These are phyloP conservation scores for Hypercompe scribonia DNA, from an alignment of 2,888 invertebrate species.

Conservation along the genomic window DNA sequence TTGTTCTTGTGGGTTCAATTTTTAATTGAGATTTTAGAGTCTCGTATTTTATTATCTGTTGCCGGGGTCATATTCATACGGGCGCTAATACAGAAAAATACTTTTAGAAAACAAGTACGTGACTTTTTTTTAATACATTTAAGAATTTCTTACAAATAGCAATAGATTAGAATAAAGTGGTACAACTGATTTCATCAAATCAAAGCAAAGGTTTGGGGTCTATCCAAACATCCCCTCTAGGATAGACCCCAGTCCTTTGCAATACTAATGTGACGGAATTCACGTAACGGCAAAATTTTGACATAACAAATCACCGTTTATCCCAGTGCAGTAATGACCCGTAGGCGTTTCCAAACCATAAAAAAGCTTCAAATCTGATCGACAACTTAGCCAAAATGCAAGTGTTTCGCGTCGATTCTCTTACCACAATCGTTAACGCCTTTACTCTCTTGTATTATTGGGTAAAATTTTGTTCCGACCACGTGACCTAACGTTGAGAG, in stretches of 20 bases:
- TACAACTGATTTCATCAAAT: no score
- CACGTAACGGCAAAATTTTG: background rate
- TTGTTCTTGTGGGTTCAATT: conserved; percentile 23
- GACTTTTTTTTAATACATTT: no score
- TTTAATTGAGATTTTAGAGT: background rate
- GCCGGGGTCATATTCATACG: background rate
- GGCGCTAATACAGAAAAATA: background rate
- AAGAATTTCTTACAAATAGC: background rate
- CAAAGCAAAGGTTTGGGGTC: no score
- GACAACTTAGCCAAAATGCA: no score
- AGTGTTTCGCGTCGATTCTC: no score
- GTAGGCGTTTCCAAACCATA: background rate
- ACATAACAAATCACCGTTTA: background rate
- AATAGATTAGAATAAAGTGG: no score
- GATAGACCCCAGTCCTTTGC: background rate
- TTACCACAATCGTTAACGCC: no score
- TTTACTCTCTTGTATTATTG: no score
- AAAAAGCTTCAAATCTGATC: no score
- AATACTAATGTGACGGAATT: background rate
- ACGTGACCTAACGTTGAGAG: no score
- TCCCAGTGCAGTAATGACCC: background rate
- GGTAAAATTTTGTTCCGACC: no score
- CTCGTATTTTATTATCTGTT: background rate
- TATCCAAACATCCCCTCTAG: background rate
- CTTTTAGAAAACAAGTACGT: background rate